Evolutionary conservation across 2,888 invertebrate species (phyloP).

Genomic region (Brenthis daphne): DNA sequence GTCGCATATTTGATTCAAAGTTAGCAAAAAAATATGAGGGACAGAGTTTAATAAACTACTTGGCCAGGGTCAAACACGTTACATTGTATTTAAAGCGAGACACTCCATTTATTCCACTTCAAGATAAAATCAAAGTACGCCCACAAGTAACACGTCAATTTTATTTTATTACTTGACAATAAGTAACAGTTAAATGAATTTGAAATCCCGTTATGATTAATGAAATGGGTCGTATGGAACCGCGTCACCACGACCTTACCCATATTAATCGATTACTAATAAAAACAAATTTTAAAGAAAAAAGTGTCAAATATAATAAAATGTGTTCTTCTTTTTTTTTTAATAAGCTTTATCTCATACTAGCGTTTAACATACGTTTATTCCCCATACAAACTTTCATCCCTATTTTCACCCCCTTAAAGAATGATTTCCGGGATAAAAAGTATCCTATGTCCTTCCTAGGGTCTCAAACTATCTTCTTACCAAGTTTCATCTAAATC

Average conservation of each 20-base stretch:
- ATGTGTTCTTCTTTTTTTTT: not conserved
- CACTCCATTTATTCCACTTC: constrained; percentile 7
- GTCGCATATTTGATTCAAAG: not conserved
- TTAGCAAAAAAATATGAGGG: constrained; percentile 1
- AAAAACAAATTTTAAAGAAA: not conserved
- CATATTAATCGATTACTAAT: constrained; percentile 5
- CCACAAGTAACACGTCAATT: constrained; percentile 20
- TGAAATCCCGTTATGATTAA: constrained; percentile 25
- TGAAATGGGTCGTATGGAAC: constrained; percentile 20
- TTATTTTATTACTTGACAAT: constrained; percentile 17
- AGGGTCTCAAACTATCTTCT: too few species aligned
- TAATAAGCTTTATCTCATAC: too few species aligned
- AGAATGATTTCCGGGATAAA: too few species aligned
- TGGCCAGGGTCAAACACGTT: not conserved
- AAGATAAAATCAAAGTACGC: constrained; percentile 13
- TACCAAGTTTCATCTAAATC: too few species aligned
- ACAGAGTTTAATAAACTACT: constrained; percentile 11
- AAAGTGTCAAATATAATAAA: not conserved
- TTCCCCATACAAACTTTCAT: too few species aligned
- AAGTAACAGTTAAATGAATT: constrained; percentile 19
- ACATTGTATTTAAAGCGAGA: constrained; percentile 5
- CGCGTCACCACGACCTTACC: constrained; percentile 21
- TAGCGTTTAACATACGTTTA: too few species aligned
- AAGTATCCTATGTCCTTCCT: too few species aligned
- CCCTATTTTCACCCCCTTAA: too few species aligned